Evolutionary conservation across 2,888 invertebrate species (phyloP).

Genomic region (Epicampocera succincta): DNA sequence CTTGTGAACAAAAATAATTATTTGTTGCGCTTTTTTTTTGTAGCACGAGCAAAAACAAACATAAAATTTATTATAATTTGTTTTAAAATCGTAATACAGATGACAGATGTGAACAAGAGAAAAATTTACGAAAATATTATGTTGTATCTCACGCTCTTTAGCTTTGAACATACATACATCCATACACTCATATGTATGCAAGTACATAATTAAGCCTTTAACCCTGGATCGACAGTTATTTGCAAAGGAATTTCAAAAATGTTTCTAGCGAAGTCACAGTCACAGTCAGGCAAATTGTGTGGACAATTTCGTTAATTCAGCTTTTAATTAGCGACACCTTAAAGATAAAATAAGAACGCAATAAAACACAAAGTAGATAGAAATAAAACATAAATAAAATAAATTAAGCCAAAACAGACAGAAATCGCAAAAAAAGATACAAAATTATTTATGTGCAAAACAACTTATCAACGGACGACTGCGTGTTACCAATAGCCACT

Average conservation of each 20-base stretch:
- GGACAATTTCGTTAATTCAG: constrained; percentile 57
- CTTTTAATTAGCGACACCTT: constrained; percentile 65
- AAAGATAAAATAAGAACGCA: constrained; percentile 34
- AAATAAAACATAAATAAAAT: constrained; percentile 24
- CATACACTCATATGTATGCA: too few relatives aligned
- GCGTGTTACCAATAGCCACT: constrained; percentile 22
- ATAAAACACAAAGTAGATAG: constrained; percentile 33
- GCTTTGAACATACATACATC: background rate
- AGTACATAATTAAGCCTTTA: constrained; percentile 63
- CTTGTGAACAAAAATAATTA: constrained; percentile 19
- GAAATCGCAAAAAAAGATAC: constrained; percentile 8
- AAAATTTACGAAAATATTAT: constrained; percentile 1
- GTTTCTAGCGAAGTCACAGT: constrained; percentile 17
- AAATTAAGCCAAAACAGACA: constrained; percentile 10
- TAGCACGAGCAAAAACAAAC: background rate
- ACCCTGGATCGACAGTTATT: constrained; percentile 60
- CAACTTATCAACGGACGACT: constrained; percentile 43
- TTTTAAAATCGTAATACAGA: constrained; percentile 20
- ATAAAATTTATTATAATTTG: constrained; percentile 56
- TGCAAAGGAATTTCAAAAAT: constrained; percentile 58
- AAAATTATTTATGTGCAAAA: constrained; percentile 41
- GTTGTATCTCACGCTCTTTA: constrained; percentile 59
- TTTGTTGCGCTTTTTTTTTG: constrained; percentile 20
- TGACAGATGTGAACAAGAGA: constrained; percentile 37
- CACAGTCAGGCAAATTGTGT: constrained; percentile 25